These are phyloP conservation scores for Drosophila heteroneura DNA, from an alignment of 2,888 invertebrate species.

Conservation along the genomic window DNA sequence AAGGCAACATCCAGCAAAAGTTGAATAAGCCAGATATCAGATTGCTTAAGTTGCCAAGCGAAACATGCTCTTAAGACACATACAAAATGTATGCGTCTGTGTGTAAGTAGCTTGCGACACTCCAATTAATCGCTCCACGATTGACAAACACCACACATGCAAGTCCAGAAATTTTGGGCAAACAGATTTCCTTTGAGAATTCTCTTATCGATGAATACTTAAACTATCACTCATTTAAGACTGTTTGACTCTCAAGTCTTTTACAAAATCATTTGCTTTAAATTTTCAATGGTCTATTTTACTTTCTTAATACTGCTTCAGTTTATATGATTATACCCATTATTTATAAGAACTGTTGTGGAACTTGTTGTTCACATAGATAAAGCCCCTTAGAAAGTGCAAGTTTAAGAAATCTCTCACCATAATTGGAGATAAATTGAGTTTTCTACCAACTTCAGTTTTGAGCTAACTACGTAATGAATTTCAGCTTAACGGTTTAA, in stretches of 20 bases:
- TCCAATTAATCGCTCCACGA: slow-evolving; percentile 41
- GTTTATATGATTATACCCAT: not conserved
- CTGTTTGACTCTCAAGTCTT: not conserved
- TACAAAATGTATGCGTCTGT: not conserved
- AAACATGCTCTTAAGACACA: slow-evolving; percentile 15
- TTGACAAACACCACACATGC: slow-evolving; percentile 5
- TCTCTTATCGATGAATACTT: slow-evolving; percentile 24
- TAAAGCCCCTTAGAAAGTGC: not conserved
- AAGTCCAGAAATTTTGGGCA: slow-evolving; percentile 14
- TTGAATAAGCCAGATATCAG: slow-evolving; percentile 49
- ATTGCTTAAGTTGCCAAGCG: slow-evolving; percentile 42
- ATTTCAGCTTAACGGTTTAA: slow-evolving; percentile 14
- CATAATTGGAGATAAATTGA: not conserved
- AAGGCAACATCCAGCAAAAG: slow-evolving; percentile 21
- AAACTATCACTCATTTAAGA: not conserved
- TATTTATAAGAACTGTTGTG: not conserved
- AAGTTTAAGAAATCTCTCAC: not conserved
- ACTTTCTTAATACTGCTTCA: not conserved
- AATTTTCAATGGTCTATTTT: not conserved
- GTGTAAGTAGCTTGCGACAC: slow-evolving; percentile 34
- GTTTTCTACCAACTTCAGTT: not conserved
- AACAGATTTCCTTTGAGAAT: slow-evolving; percentile 13
- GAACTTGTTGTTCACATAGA: not conserved
- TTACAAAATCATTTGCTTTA: not conserved
- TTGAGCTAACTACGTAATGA: slow-evolving; percentile 13